phyloP scores from a whole-genome alignment of 2,113 vertebrate species.

The Pseudopipra pipra region DNA sequence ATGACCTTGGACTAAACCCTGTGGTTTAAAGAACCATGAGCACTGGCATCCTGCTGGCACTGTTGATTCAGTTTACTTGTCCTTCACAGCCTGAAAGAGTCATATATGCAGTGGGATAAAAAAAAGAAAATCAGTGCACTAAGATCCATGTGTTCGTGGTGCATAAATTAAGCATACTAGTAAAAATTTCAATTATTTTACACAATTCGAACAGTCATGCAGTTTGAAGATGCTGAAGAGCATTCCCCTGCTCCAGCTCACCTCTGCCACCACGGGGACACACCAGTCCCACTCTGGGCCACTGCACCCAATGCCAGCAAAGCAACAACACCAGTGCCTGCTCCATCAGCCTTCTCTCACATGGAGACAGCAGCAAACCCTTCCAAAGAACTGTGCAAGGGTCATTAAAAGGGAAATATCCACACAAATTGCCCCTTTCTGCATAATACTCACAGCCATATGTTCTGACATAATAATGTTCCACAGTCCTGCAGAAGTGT shows the following conservation, averaged over 20 bases:
- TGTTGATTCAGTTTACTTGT: background rate
- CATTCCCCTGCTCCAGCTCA: accelerated
- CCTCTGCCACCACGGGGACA: accelerated
- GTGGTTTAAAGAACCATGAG: background rate
- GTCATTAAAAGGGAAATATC: conserved; percentile 72
- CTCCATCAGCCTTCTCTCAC: conserved; percentile 32
- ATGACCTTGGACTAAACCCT: background rate
- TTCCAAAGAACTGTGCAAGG: conserved; percentile 34
- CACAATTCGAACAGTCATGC: accelerated
- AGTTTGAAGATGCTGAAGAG: accelerated
- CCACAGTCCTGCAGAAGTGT: conserved; percentile 75
- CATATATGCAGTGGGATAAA: background rate
- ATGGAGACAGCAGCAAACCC: conserved; percentile 56
- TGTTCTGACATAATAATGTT: conserved; percentile 69
- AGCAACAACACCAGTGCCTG: background rate
- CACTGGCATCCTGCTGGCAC: background rate
- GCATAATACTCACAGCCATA: conserved; percentile 65
- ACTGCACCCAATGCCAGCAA: background rate
- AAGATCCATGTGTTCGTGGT: accelerated
- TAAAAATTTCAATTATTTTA: background rate
- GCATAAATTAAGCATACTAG: background rate
- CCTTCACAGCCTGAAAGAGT: background rate
- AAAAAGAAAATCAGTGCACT: background rate
- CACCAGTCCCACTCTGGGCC: background rate
- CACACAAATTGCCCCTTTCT: conserved; percentile 70